Percentiles rank a stretch among this genome's conserved stretches.
Conservation (phyloP, 2,888 invertebrate species). For the Parnassius glacialis region DNA sequence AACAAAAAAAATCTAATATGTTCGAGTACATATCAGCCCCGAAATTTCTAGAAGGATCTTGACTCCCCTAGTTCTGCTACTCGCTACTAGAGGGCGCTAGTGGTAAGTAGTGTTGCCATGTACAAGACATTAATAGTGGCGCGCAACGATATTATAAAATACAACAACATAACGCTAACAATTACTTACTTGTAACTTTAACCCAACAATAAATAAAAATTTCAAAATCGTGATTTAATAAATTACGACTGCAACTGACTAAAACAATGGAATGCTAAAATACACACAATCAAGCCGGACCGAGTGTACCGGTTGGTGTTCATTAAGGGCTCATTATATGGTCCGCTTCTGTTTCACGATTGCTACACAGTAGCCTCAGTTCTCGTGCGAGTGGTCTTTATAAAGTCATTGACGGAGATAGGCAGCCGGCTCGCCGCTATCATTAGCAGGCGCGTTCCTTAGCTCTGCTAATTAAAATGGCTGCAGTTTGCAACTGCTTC, state of each 20-base stretch:
- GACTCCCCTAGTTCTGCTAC: too few relatives aligned
- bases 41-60: too few relatives aligned
- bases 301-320: conserved; percentile 8
- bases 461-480: conserved; percentile 14
- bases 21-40: too few relatives aligned
- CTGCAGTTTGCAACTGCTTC: conserved; percentile 8
- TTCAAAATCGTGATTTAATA: too few relatives aligned
- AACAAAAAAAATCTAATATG: too few relatives aligned
- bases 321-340: conserved; percentile 26
- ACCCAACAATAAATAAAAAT: too few relatives aligned
- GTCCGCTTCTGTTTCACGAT: conserved; percentile 21
- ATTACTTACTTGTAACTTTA: too few relatives aligned
- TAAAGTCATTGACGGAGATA: conserved; percentile 17
- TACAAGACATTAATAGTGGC: too few relatives aligned
- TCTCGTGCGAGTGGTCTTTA: conserved; percentile 20
- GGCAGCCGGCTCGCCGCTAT: not conserved
- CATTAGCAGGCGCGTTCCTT: conserved; percentile 16
- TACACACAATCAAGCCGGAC: conserved; percentile 21
- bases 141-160: too few relatives aligned
- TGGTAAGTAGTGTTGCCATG: too few relatives aligned
- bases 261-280: conserved; percentile 24
- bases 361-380: conserved; percentile 20
- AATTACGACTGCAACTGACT: not conserved
- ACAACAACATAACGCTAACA: too few relatives aligned
- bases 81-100: too few relatives aligned